phyloP scores from a whole-genome alignment of 2,888 invertebrate genomes.

The Acanthacorydalis orientalis region DNA sequence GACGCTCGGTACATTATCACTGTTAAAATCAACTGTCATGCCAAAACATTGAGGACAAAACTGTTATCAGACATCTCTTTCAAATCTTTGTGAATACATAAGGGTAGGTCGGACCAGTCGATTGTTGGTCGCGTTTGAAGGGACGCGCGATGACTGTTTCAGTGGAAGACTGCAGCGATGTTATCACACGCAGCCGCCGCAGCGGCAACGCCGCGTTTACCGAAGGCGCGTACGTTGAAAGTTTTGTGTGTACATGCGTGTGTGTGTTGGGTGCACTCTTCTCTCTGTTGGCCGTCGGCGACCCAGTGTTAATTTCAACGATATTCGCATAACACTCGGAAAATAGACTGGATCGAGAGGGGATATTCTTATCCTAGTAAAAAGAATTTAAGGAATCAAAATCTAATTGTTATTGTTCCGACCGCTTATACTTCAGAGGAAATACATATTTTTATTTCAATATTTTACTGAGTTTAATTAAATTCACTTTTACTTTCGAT shows the following conservation, averaged over 20 bases:
- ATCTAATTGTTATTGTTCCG: too few relatives aligned
- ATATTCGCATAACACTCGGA: too few relatives aligned
- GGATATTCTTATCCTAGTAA: too few relatives aligned
- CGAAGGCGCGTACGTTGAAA: slow-evolving; percentile 5
- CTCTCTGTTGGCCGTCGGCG: too few relatives aligned
- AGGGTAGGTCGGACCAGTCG: slow-evolving; percentile 27
- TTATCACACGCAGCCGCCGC: slow-evolving; percentile 1
- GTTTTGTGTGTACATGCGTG: slow-evolving; percentile 1
- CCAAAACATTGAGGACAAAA: slow-evolving; percentile 31
- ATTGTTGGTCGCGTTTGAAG: slow-evolving; percentile 19
- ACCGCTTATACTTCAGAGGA: too few relatives aligned
- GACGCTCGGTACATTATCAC: neutral
- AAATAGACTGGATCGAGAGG: too few relatives aligned
- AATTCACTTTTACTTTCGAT: too few relatives aligned
- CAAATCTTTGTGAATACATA: slow-evolving; percentile 32
- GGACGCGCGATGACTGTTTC: slow-evolving; percentile 26
- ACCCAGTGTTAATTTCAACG: too few relatives aligned
- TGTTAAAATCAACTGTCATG: slow-evolving; percentile 22
- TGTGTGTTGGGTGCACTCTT: neutral
- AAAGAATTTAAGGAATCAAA: too few relatives aligned
- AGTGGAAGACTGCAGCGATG: slow-evolving; percentile 10
- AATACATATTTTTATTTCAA: too few relatives aligned
- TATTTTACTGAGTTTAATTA: too few relatives aligned
- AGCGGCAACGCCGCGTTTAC: slow-evolving; percentile 4
- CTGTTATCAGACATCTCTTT: slow-evolving; percentile 31